Base-by-base conservation (phyloP, 2,888 invertebrate species). In the Drosophila affinis region DNA sequence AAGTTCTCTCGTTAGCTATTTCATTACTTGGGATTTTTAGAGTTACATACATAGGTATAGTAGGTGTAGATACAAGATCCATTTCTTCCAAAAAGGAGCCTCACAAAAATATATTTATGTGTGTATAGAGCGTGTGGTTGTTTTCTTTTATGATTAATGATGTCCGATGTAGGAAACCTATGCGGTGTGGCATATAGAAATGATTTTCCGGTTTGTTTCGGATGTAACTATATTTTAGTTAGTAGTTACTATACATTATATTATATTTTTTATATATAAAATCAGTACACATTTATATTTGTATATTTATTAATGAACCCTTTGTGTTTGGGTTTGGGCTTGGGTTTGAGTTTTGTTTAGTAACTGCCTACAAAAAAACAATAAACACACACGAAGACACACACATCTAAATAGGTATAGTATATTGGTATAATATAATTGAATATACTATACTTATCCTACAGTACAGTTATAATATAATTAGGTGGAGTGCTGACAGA, bases 281-380 rank as follows among this genome's bases (percentile, higher is more conserved):
- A 87, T 83, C 83, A 83, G 83, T 83, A 83, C 83, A 83, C 83
- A 87, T 79, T 79, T 71, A 78, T 78, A 62, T 65, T 80, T 81
- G 75, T 76, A 81, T 81, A 69, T 62, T 59, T 59, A 57, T 24
- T 47, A 58, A 34, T 47, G 72, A 72, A 63, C 72, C 57, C 46
- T 44, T 60, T 52, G 47, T 49, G 47, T 49, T 68, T 52, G 52
- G 21, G 18, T 72, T 45, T 48, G 52, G 21, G 18, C 62, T 45
- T 48, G 29, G 12, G 59, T 12, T 32, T 64, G 27, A 21, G n/a
- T 34, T 21, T 54, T 48, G n/a, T 27, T 67, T 74, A 27, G 39
- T 65, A 77, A 76, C 67, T 47, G 75, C 72, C 72, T 72, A 75
- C 77, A 75, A 73, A 29, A 29, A 29, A 7, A 27, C 27, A 69